Evolutionary conservation across 2,888 invertebrate species (phyloP), one percentile per base, ranked within the genome.

Genomic region (Drosophila mayaguana): DNA sequence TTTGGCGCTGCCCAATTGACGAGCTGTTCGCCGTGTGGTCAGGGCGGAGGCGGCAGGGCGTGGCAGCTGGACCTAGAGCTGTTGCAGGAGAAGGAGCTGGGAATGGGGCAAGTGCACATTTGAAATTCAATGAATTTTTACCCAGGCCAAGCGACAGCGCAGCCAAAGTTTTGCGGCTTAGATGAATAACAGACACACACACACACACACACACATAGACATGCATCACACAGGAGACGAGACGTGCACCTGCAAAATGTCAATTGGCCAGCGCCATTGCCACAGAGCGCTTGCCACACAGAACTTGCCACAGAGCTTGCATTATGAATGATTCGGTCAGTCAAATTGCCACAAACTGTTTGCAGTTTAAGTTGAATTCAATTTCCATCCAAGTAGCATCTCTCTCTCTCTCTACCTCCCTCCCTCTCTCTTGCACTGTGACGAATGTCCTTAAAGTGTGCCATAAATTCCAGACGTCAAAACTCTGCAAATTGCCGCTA

Each of bases 121-220:
- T 91, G 82, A 90, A 91, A 90, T 90, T 90, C 90, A 91, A 90
- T 90, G 91, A 91, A 91, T 91, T 90, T 90, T 90, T 87, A 89
- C 89, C 82, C 77, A 83, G 73, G 51, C n/a, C 45, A 62, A 72
- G 62, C 20, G 72, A 71, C 75, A 68, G 53, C 53, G 50, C 53
- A 54, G 55, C 56, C 56, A 66, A 71, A 77, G 66, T 71, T 70
- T 59, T 77, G 78, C 62, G 80, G 80, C 75, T 80, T 80, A 80
- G 83, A 88, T 85, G 84, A 88, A 85, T 85, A 73, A 73, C 64
- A 36, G 20, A 40, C 54, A 50, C 32, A 50, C 32, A 34, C 20
- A 18, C 4, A 51, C 11, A 46, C 11, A n/a, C 60, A 34, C 34
- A 34, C 20, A 25, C 25, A 25, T 12, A 16, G 5, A 18, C 22